These are phyloP conservation scores for Mesocentrotus franciscanus DNA, from an alignment of 53 echinoderm and acorn worm genomes.

Conservation along the genomic window DNA sequence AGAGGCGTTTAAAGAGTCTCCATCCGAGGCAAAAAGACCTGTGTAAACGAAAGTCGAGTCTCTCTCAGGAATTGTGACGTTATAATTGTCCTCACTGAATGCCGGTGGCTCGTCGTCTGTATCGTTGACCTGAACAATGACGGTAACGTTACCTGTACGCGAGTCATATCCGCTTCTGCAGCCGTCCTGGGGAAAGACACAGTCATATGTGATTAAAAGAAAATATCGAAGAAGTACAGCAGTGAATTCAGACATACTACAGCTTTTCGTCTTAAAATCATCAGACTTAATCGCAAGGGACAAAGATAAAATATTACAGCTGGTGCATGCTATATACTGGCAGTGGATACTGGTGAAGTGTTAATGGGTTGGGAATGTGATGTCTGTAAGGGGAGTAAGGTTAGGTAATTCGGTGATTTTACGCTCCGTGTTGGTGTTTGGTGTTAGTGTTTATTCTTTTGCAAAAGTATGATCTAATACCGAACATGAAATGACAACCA, in stretches of 20 bases:
- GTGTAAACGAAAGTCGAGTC: neutral
- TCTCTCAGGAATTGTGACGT: conserved; percentile 17
- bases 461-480: no score
- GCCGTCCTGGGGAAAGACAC: neutral
- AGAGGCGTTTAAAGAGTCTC: neutral
- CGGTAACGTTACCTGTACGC: conserved; percentile 4
- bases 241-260: neutral
- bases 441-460: no score
- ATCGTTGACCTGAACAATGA: conserved; percentile 16
- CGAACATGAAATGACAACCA: no score
- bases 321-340: no score
- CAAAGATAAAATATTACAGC: no score
- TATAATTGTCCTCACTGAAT: conserved; percentile 11
- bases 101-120: conserved; percentile 51
- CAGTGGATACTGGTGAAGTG: no score
- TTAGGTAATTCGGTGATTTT: no score
- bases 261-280: no score
- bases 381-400: no score
- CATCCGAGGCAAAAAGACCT: neutral
- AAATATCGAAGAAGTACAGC: neutral
- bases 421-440: no score
- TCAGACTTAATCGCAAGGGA: neutral
- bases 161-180: neutral
- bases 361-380: no score
- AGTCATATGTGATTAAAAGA: neutral